Base-by-base conservation (phyloP, 1,140 invertebrate species). In the Chrysomallon squamiferum region DNA sequence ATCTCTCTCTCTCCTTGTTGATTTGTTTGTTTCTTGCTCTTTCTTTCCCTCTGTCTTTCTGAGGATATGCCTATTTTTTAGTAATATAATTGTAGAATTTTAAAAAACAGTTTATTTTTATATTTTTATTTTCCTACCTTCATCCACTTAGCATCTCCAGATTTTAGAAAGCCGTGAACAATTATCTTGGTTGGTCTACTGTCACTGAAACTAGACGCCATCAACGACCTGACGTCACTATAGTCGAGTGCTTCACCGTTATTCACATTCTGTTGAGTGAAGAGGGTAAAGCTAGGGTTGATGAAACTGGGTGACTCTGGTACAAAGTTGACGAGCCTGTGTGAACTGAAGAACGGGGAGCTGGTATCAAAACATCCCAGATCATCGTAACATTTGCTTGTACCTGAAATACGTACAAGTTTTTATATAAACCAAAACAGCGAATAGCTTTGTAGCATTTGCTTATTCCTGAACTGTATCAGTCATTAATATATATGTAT, bases 161-260 rank as follows among this genome's bases (percentile, higher is more conserved):
- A 93, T 50, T 93, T 94, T 1, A 95, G 93, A 78, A 97, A 98
- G 3, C 96, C 96, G 76, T 98, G 96, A 0, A 97, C 93, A 65
- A 98, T 93, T 27, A 98, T 90, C 82, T 95, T 93, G 41, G 77
- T 83, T 9, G 70, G 69, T 49, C 50, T 68, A 11, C 9, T 47
- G 0, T 65, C 30, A 27, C 69, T 59, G 49, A 79, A 80, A 11
- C 68, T 62, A 22, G 76, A 80, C 5, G 45, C 59, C 9, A 20
- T 57, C 0, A 93, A 85, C 60, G 71, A 68, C n/a, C 64, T 68
- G 20, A 61, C 90, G 66, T 84, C 75, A 15, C 76, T 71, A 30
- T 81, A 81, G 20, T 65, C 63, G 18, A 87, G 68, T 0, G 78
- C 58, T 45, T 84, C 75, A 18, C 66, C 62, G 15, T 52, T 57